Base-by-base conservation (phyloP, 2,888 invertebrate species). In the Synergus umbraculus region DNA sequence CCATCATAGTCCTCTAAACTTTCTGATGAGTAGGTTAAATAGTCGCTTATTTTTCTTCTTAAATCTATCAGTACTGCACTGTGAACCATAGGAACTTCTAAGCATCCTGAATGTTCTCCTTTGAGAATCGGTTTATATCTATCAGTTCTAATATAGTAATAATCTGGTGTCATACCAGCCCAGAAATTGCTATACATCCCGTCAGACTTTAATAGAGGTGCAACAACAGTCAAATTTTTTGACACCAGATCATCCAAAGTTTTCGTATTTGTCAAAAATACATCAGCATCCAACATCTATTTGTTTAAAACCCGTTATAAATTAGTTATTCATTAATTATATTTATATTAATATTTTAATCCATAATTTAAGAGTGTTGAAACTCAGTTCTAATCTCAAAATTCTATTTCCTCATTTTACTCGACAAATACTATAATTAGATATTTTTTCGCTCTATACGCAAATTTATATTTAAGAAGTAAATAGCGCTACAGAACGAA, bases 151-250 rank as follows among this genome's bases (percentile, higher is more conserved):
- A 94, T 92, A 89, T 97, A 97, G 90, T 98, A 97, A 90, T 96
- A 98, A 82, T 96, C 94, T 0, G 95, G 93, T 0, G 96, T 95
- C 97, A 99, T 98, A 4, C 96, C 98, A 86, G 97, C 97, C 99
- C 99, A 99, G 92, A 97, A 99, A 92, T 99, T 99, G 22, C 98
- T 97, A 92, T 98, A 99, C 58, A 97, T 92, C 15, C 97, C 96
- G 81, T 97, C 96, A 0, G 98, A 97, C 78, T 95, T 93, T 46
- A 99, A 93, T 96, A 98, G 95, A 0, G 99, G 98, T 0, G 98
- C 96, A 4, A 96, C 95, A 12, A 98, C 93, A 4, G 95, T 93
- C 15, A 94, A 88, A 58, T 94, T 93, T 85, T 96, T 95, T 0
- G 90, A 88, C 0, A 97, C 94, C 37, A 98, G 92, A 73, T 93